Evolutionary conservation across 2,888 invertebrate genomes (phyloP).

Genomic region (Hypolimnas misippus): DNA sequence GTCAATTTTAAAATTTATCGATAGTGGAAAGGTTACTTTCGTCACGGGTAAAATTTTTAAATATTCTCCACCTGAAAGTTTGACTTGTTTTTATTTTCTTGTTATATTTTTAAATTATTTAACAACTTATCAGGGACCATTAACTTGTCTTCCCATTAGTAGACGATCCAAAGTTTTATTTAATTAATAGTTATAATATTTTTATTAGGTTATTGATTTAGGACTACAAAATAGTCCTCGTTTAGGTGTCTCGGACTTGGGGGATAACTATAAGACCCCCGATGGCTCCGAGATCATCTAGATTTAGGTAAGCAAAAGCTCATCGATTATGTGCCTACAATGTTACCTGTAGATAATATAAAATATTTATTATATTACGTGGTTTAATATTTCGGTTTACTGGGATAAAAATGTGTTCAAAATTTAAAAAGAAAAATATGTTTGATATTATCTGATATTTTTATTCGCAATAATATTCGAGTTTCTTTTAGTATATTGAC

Average conservation of each 20-base stretch:
- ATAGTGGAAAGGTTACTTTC: constrained; percentile 27
- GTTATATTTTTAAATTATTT: constrained; percentile 36
- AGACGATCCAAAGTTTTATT: constrained; percentile 77
- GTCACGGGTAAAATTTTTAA: constrained; percentile 36
- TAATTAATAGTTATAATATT: constrained; percentile 62
- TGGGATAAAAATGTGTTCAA: constrained; percentile 79
- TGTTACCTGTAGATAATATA: constrained; percentile 80
- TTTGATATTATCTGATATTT: constrained; percentile 80
- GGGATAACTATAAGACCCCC: constrained; percentile 18
- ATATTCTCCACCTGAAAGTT: constrained; percentile 33
- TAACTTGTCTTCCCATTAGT: constrained; percentile 75
- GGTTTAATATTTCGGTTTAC: constrained; percentile 61
- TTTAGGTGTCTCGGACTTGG: constrained; percentile 18
- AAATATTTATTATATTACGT: constrained; percentile 67
- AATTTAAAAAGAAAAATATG: constrained; percentile 60
- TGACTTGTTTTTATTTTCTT: constrained; percentile 35
- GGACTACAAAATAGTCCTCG: constrained; percentile 32
- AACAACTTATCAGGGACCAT: constrained; percentile 62
- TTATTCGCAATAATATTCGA: constrained; percentile 73
- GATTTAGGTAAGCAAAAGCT: constrained; percentile 69
- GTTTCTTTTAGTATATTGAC: constrained; percentile 78
- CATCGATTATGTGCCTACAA: constrained; percentile 81
- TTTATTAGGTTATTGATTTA: constrained; percentile 66
- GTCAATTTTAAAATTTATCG: constrained; percentile 31
- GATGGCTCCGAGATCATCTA: constrained; percentile 34